Base-by-base conservation (phyloP, 2,888 invertebrate species). In the Lycophotia porphyrea region DNA sequence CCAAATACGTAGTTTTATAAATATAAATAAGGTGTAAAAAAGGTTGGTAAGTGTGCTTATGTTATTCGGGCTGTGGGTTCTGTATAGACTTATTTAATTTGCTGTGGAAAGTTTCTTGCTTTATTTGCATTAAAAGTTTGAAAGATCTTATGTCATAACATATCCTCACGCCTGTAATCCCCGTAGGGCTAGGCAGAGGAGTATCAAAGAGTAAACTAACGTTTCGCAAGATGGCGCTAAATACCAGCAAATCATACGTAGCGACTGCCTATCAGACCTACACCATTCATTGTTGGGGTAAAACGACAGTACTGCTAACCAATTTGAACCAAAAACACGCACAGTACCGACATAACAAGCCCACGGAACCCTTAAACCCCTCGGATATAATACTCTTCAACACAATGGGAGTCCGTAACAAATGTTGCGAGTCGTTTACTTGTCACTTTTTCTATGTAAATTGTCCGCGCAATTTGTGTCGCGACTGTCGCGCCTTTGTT, bases 361-460 rank as follows among this genome's bases (percentile, higher is more conserved):
- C 3, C 0, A 65, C 64, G 75, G 84, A 71, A 47, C 84, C 84
- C 88, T 36, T 76, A 87, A 81, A 64, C n/a, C 60, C 36, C 71
- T 88, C 82, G 84, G 91, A 92, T 92, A 92, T 93, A 93, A 93
- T 93, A 93, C 93, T 91, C 90, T 87, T 88, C 92, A 91, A 94
- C 92, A 96, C 95, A 95, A 95, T 95, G 95, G 94, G 77, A 86
- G 74, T 42, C 76, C 78, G 88, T 92, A 95, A 95, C 95, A 95
- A 95, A 95, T 95, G 95, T 95, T 93, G 91, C 91, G 91, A 90
- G 88, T 91, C 93, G 93, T 81, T 89, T 90, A 87, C 91, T 92
- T 94, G 95, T 95, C 94, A 94, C 93, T 95, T 95, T 94, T 94
- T 94, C 94, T 95, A 95, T 96, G 95, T 96, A 95, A 95, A 95